These are phyloP conservation scores for Halcyon leucocephala DNA, from an alignment of 2,797 vertebrate species.

Conservation along the genomic window DNA sequence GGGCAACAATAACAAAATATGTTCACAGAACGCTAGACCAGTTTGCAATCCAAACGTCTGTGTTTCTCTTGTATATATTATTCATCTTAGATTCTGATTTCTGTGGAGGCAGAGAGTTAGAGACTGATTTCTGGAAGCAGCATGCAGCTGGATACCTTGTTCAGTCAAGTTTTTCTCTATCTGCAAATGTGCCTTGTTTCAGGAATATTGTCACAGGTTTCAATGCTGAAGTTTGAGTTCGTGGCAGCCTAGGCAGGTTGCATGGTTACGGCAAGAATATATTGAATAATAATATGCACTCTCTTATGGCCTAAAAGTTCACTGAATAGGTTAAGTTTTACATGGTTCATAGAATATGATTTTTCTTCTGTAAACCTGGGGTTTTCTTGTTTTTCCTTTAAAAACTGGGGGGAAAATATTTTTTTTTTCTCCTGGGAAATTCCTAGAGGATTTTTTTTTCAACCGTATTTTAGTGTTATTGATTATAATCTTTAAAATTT, in stretches of 20 bases:
- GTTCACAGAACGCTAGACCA: not conserved
- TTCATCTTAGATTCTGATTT: not conserved
- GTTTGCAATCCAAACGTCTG: not conserved
- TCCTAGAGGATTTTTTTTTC: not conserved
- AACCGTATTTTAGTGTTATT: not conserved
- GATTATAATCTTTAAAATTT: not conserved
- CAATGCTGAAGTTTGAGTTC: not conserved
- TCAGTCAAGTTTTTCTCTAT: not conserved
- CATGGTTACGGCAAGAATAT: not conserved
- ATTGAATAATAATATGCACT: not conserved
- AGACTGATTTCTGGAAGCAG: not conserved
- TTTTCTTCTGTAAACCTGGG: not conserved
- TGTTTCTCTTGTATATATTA: not conserved
- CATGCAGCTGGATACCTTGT: not conserved
- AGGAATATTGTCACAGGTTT: not conserved
- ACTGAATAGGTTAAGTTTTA: not conserved
- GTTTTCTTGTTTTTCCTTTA: not conserved
- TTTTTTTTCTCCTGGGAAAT: not conserved
- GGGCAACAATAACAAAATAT: not conserved
- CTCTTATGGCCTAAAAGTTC: not conserved
- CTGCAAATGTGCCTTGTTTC: not conserved
- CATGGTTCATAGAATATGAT: not conserved
- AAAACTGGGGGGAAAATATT: not conserved
- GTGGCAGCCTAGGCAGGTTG: not conserved
- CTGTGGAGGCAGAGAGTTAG: not conserved